These are phyloP conservation scores for Amphimallon solstitiale DNA, from an alignment of 2,888 invertebrate species.

Conservation along the genomic window DNA sequence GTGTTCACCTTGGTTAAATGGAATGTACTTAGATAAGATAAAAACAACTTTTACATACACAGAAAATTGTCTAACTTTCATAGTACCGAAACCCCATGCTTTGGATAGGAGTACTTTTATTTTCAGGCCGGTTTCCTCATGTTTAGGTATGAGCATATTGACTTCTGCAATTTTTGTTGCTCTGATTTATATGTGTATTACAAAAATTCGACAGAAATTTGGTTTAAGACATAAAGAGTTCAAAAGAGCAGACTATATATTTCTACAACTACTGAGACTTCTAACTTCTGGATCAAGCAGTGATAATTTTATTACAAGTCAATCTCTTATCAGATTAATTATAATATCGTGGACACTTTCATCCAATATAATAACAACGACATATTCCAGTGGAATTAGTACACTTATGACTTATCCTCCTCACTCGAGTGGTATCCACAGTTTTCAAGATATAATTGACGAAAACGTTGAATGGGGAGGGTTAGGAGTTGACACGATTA, in stretches of 20 bases:
- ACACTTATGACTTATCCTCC: conserved; percentile 20
- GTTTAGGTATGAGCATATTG: background rate
- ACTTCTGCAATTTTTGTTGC: background rate
- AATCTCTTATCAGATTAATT: conserved; percentile 3
- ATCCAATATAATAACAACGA: conserved; percentile 7
- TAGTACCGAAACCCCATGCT: background rate
- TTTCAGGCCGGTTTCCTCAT: background rate
- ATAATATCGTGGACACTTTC: conserved; percentile 12
- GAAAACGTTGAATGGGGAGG: conserved; percentile 14
- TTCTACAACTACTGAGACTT: conserved; percentile 5
- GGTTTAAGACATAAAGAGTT: background rate
- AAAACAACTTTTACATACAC: conserved; percentile 7
- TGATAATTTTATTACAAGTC: conserved; percentile 1
- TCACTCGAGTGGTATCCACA: background rate
- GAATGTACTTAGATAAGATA: conserved; percentile 1
- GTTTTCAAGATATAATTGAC: conserved; percentile 5
- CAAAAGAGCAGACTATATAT: background rate
- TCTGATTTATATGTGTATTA: background rate
- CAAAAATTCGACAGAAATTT: background rate
- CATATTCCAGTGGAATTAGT: conserved; percentile 21
- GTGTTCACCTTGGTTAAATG: conserved; percentile 17
- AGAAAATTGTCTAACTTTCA: conserved; percentile 17
- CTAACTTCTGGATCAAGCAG: conserved; percentile 4
- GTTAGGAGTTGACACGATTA: background rate
- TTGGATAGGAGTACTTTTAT: conserved; percentile 11